Conservation (phyloP, 2,797 vertebrate species). For the Erpetoichthys calabaricus region DNA sequence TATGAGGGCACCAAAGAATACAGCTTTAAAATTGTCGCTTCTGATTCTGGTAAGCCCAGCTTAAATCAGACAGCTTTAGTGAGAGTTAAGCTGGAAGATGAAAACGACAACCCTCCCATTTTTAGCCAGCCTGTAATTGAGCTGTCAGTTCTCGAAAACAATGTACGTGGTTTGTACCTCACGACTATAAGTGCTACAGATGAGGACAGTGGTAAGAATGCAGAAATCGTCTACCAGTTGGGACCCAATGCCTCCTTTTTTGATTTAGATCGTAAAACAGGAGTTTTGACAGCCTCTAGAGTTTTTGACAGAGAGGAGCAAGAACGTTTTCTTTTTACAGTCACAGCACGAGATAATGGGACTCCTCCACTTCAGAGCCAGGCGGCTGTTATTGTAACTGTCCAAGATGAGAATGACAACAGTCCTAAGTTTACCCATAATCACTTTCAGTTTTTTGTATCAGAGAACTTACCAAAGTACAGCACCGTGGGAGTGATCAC, state of each 20-base stretch:
- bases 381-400: constrained; percentile 89
- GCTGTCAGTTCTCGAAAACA: constrained; percentile 93
- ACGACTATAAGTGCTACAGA: constrained; percentile 93
- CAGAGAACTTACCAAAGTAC: constrained; percentile 95
- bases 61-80: constrained; percentile 95
- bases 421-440: constrained; percentile 98
- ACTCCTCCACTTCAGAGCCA: constrained; percentile 92
- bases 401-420: constrained; percentile 95
- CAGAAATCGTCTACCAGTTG: constrained; percentile 96
- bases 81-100: constrained; percentile 88
- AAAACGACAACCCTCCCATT: constrained; percentile 96
- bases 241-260: constrained; percentile 97
- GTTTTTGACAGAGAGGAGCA: constrained; percentile 96
- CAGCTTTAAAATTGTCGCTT: constrained; percentile 96
- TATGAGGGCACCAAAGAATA: constrained; percentile 98
- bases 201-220: constrained; percentile 94
- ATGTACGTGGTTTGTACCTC: constrained; percentile 91
- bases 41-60: constrained; percentile 93
- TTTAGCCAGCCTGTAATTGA: constrained; percentile 97
- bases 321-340: constrained; percentile 91
- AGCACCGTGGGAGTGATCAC: constrained; percentile 97
- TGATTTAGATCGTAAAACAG: constrained; percentile 94
- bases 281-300: constrained; percentile 88
- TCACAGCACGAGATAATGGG: constrained; percentile 92
- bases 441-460: constrained; percentile 98